Base-by-base conservation (phyloP, 2,113 vertebrate species). In the Crypturellus undulatus region DNA sequence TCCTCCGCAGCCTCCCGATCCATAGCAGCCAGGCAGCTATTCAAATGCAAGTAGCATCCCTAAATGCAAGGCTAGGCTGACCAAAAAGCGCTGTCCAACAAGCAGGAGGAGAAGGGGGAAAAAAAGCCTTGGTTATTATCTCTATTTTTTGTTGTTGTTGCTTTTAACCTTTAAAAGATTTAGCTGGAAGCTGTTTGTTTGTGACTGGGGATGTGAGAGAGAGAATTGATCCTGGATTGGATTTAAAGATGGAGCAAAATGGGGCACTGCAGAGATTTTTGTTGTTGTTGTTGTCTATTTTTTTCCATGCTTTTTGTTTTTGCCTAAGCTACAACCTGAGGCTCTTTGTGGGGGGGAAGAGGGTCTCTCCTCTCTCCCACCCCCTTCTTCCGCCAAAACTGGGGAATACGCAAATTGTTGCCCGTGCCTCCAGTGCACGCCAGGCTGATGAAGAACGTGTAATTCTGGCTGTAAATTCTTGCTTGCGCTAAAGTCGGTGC, bases 1-100 rank as follows among this genome's bases (percentile, higher is more conserved):
- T 99, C 98, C 98, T 99, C 98, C 98, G 97, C 98, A 97, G 98
- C 98, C 97, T 98, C 96, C 98, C 97, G 98, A 99, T 99, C 98
- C 98, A 98, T 99, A 99, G 98, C 97, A 98, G 98, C 97, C 98
- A 97, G 98, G 97, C 98, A 97, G 98, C 98, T 98, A 98, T 99
- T 99, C 98, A 99, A 98, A 99, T 99, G 98, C 99, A 98, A 97
- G 98, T 97, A 98, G 98, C 98, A 98, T 98, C 97, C 97, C 97
- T 98, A 98, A 98, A 98, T 97, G 98, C 98, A 91, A 97, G 97
- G 97, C 97, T 98, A 98, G 97, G 95, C 97, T 95, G 97, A 79
- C 96, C 96, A 94, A 97, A 97, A 97, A 97, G 97, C 96, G 96
- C 94, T 95, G 85, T 85, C 95, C 91, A 59, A 88, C 87, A 90